A percentile compares a stretch with the other conserved stretches of the same genome.
These are phyloP conservation scores for Drosophila pseudotakahashii DNA, from an alignment of 2,888 invertebrate species.

Conservation along the genomic window DNA sequence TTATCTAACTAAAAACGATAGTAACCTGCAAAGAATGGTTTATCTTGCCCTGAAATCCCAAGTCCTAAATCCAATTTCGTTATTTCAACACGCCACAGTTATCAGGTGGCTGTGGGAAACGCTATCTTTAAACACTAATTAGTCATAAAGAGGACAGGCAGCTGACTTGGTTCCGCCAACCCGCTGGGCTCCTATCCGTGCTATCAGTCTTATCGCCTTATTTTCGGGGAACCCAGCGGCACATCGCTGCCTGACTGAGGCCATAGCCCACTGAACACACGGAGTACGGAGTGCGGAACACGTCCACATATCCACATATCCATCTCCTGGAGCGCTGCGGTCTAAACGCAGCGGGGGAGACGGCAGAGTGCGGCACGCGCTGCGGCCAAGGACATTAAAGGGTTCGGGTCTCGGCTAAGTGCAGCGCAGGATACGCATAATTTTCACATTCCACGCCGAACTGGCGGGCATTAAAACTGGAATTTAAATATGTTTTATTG, in stretches of 20 bases:
- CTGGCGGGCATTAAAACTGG: conserved; percentile 52
- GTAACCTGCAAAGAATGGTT: too few species aligned
- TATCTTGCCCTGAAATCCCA: background rate
- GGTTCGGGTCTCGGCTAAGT: conserved; percentile 64
- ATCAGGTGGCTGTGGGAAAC: conserved; percentile 12
- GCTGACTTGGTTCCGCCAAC: conserved; percentile 44
- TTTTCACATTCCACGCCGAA: conserved; percentile 65
- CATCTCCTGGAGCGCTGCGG: conserved; percentile 69
- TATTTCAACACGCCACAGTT: background rate
- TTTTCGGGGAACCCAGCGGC: conserved; percentile 47
- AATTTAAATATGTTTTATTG: conserved; percentile 74
- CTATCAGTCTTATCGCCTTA: conserved; percentile 58
- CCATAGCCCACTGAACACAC: conserved; percentile 16
- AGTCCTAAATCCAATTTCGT: too few species aligned
- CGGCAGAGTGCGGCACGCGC: conserved; percentile 59
- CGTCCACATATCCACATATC: conserved; percentile 54
- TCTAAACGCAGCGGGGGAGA: conserved; percentile 64
- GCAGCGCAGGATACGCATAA: conserved; percentile 58
- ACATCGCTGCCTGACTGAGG: conserved; percentile 16
- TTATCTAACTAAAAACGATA: too few species aligned
- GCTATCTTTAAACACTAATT: conserved; percentile 54
- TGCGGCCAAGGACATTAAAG: conserved; percentile 49
- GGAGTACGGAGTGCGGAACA: conserved; percentile 11
- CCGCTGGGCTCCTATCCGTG: conserved; percentile 32
- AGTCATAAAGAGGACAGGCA: conserved; percentile 46